Evolutionary conservation across 2,113 vertebrate species (phyloP), one percentile per base, ranked within the genome.

Genomic region (Channa argus): DNA sequence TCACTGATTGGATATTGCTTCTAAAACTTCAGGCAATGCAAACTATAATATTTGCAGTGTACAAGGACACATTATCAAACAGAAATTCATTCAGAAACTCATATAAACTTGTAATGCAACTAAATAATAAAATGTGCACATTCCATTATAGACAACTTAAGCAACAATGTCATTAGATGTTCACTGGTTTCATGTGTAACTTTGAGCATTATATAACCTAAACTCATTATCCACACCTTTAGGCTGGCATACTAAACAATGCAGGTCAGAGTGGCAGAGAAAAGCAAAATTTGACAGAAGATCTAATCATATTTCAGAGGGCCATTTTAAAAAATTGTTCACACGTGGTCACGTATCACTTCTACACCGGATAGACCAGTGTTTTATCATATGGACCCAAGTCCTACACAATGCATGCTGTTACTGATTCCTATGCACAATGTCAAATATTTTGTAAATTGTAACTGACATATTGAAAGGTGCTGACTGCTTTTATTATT

Each of bases 211-310:
- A 62, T 45, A 49, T 69, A 52, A 53, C 15, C 45, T 6, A 68
- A 6, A n/a, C 37, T 56, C 51, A 63, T 64, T 58, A 74, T 47
- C 34, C n/a, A 45, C 63, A 74, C n/a, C 58, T 63, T 41, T 43
- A 43, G 33, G 15, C 54, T 49, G 10, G 15, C 38, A 50, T 24
- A 58, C 5, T 56, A 50, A 50, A 56, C 3, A 12, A 39, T 33
- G 59, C 37, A 4, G 39, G 38, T 50, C 44, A 60, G 10, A 34
- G 11, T 6, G 7, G 36, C 38, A 5, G 39, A 11, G 9, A 13
- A 36, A 61, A 10, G 14, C 24, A 1, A 24, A 24, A 24, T 24
- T 24, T 24, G 24, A 24, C 24, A 24, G 24, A 24, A 24, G 24
- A 24, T 24, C 24, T n/a, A 24, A 24, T 24, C 24, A 24, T 24